Evolutionary conservation across 37 sponge, comb jelly and placozoan genomes (phyloP), one percentile per base, ranked within the genome.

Genomic region (Ephydatia muelleri): DNA sequence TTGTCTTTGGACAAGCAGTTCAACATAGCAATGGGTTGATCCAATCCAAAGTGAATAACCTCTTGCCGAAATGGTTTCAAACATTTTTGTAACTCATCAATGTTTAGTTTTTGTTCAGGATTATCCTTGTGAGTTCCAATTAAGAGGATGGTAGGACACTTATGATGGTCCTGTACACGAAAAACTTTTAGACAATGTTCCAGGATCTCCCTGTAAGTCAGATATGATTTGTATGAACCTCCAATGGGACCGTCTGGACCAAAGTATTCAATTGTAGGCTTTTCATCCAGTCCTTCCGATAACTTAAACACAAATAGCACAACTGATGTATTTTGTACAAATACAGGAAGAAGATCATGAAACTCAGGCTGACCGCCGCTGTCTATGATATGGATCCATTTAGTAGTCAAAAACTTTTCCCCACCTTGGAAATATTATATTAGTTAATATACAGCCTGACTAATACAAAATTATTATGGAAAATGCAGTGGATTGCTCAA

Each of bases 301-400:
- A 77, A 48, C 27, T 77, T 77, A n/a, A 77, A 30, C 3, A 77
- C 47, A 48, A 77, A 77, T 19, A 77, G 0, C 0, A 29, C 39
- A 39, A 38, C 28, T 26, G 77, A 30, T 0, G 77, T 77, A 49
- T 77, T 77, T 47, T 5, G 28, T 23, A 77, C 47, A 25, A 77
- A 77, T 2, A 38, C 9, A 23, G 77, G 77, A 27, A 77, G 47
- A 0, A 77, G 29, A 40, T 77, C 77, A 48, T 77, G 77, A 25
- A 77, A 77, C 12, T 77, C 43, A 48, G 77, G 77, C 26, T 77
- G 77, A 8, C 77, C 77, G 0, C 77, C 77, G 47, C 77, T 77
- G 77, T 77, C 77, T 77, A 77, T 77, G 47, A 77, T 36, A 57
- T 57, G 57, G 19, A 57, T 57, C 57, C 57, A 57, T 57, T 11